phyloP scores from a whole-genome alignment of 2,113 vertebrate species.

The Pelodiscus sinensis region DNA sequence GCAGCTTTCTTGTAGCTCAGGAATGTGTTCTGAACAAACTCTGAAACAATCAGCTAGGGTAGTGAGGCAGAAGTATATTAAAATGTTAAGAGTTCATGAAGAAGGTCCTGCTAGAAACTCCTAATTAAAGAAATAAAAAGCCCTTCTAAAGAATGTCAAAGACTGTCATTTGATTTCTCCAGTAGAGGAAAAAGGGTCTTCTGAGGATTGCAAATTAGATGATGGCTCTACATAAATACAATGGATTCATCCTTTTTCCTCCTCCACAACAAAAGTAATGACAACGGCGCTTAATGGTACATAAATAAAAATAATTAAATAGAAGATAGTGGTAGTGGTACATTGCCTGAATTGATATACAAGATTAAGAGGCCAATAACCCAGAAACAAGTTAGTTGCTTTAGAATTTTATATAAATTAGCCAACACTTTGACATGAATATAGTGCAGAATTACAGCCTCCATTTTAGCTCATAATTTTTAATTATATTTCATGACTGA shows the following conservation, averaged over 20 bases:
- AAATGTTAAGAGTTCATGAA: conserved; percentile 74
- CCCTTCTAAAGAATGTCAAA: conserved; percentile 55
- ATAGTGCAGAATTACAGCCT: background rate
- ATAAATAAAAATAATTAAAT: conserved; percentile 81
- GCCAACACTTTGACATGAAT: conserved; percentile 15
- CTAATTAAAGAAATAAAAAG: conserved; percentile 81
- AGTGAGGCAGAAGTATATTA: conserved; percentile 73
- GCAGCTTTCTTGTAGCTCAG: conserved; percentile 69
- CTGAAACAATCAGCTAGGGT: conserved; percentile 58
- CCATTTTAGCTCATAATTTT: conserved; percentile 44
- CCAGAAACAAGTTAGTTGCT: conserved; percentile 69
- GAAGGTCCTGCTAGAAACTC: conserved; percentile 64
- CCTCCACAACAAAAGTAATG: conserved; percentile 51
- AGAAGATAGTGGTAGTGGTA: conserved; percentile 54
- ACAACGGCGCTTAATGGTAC: conserved; percentile 74
- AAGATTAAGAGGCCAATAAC: conserved; percentile 74
- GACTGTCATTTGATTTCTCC: conserved; percentile 52
- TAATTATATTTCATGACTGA: background rate
- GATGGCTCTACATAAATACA: conserved; percentile 39
- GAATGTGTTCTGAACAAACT: conserved; percentile 64
- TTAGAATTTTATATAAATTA: conserved; percentile 65
- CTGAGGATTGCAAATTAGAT: conserved; percentile 65
- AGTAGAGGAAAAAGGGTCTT: conserved; percentile 51
- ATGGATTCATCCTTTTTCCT: conserved; percentile 27
- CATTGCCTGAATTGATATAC: conserved; percentile 75